These are phyloP conservation scores for Cordylochernes scorpioides DNA, from an alignment of 2,888 invertebrate genomes.

Conservation along the genomic window DNA sequence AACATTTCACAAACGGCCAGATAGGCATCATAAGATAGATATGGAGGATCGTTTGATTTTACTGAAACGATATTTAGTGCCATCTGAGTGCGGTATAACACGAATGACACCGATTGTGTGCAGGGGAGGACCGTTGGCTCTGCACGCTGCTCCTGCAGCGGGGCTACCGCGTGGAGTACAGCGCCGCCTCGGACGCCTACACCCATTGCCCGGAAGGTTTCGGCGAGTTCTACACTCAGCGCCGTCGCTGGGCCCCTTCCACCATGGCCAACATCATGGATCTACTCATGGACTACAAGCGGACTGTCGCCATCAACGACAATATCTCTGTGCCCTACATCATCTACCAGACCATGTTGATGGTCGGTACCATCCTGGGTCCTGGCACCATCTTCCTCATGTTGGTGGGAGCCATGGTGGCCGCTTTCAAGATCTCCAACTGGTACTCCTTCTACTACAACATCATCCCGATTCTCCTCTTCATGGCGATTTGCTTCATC, in stretches of 20 bases:
- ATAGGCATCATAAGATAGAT: too few species aligned
- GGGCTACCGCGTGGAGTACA: constrained; percentile 93
- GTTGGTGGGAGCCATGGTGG: constrained; percentile 52
- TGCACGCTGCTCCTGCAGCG: constrained; percentile 87
- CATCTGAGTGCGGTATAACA: too few species aligned
- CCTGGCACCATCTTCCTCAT: constrained; percentile 57
- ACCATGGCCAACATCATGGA: constrained; percentile 32
- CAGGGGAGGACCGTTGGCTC: constrained; percentile 90
- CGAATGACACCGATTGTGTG: constrained; percentile 1
- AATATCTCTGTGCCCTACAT: constrained; percentile 26
- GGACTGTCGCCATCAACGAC: constrained; percentile 26
- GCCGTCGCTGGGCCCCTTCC: constrained; percentile 31
- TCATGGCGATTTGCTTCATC: constrained; percentile 76
- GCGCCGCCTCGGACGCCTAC: constrained; percentile 53
- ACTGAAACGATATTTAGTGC: too few species aligned
- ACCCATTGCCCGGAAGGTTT: constrained; percentile 30
- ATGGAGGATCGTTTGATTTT: too few species aligned
- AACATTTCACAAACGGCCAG: too few species aligned
- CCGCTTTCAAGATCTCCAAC: constrained; percentile 32
- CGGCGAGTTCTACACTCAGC: constrained; percentile 30
- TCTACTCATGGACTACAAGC: constrained; percentile 24
- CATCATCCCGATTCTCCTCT: constrained; percentile 68
- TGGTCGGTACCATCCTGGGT: constrained; percentile 47
- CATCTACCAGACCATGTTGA: constrained; percentile 27
- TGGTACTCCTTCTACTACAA: constrained; percentile 62